A percentile compares a stretch with the other conserved stretches of the same genome.
phyloP scores from a whole-genome alignment of 2,797 vertebrate genomes.

The Acipenser transmontanus region DNA sequence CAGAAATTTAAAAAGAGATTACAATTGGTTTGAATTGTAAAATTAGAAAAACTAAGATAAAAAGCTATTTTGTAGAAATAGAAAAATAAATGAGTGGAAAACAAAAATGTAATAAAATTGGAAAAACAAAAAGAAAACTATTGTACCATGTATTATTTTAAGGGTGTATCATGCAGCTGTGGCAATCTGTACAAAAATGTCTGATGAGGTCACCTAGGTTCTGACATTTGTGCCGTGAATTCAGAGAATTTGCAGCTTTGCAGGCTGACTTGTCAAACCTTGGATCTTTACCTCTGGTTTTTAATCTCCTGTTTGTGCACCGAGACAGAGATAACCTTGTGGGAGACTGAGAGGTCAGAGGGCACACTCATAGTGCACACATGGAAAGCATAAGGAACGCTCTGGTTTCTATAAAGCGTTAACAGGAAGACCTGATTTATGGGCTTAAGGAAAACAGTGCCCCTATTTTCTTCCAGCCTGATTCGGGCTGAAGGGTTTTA shows the following conservation, averaged over 20 bases:
- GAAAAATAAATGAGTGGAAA: too few relatives aligned
- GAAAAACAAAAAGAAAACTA: too few relatives aligned
- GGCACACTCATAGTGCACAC: constrained; percentile 55
- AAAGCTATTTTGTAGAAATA: too few relatives aligned
- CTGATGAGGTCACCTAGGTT: background rate
- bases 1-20: too few relatives aligned
- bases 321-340: constrained; percentile 50
- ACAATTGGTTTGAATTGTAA: too few relatives aligned
- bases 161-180: too few relatives aligned
- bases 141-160: too few relatives aligned
- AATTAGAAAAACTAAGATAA: too few relatives aligned
- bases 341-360: constrained; percentile 38
- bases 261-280: background rate
- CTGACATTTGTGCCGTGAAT: background rate
- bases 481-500: background rate
- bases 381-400: constrained; percentile 60
- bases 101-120: too few relatives aligned
- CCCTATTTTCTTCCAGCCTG: constrained; percentile 6
- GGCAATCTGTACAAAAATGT: background rate
- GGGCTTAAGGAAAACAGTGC: constrained; percentile 44
- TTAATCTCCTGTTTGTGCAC: constrained; percentile 20
- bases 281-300: background rate
- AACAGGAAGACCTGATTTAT: constrained; percentile 50
- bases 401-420: constrained; percentile 62
- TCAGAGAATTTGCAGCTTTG: constrained; percentile 8